Conservation (phyloP, 2,113 vertebrate genomes). For the Malurus elegans region DNA sequence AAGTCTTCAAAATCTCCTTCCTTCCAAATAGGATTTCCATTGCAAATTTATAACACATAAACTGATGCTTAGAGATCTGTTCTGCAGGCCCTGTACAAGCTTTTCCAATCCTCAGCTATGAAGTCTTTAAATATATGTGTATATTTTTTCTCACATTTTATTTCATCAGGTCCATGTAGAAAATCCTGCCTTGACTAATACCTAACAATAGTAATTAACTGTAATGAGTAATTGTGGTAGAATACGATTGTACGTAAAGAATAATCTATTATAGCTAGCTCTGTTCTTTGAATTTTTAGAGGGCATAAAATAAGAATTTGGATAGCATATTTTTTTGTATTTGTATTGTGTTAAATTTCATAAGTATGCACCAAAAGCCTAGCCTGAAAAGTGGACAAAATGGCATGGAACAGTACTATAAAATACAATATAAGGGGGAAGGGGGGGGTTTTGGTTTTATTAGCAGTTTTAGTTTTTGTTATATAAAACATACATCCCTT, state of each 20-base stretch:
- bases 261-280: not conserved
- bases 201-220: not conserved
- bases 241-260: not conserved
- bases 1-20: not conserved
- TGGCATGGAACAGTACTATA: fast-evolving
- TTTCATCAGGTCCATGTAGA: not conserved
- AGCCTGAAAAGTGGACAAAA: not conserved
- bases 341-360: not conserved
- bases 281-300: not conserved
- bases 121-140: not conserved
- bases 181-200: not conserved
- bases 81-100: not conserved
- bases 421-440: not conserved
- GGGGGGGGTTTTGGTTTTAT: not conserved
- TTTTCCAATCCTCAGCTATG: not conserved
- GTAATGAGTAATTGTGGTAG: not conserved
- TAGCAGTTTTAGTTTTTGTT: not conserved
- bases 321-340: not conserved
- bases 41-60: not conserved
- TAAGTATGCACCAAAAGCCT: not conserved
- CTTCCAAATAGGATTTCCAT: not conserved
- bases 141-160: not conserved
- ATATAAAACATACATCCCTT: not conserved
- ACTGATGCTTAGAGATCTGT: not conserved
- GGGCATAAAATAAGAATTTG: not conserved